These are phyloP conservation scores for Biston stratarius DNA, from an alignment of 2,888 invertebrate genomes.

Conservation along the genomic window DNA sequence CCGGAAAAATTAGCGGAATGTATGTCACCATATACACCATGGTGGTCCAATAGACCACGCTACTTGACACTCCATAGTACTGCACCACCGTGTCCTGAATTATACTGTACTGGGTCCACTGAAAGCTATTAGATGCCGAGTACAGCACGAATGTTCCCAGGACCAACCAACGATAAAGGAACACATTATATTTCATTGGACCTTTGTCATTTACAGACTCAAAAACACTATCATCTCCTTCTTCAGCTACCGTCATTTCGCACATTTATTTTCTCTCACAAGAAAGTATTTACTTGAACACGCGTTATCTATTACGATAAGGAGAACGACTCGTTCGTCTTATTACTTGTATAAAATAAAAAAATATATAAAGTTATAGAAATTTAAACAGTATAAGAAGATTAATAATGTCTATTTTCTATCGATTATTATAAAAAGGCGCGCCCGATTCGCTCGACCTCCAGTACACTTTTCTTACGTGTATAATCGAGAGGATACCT, in stretches of 20 bases:
- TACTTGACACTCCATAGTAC: slow-evolving; percentile 91
- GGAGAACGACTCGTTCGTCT: too few species aligned
- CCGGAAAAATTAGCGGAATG: slow-evolving; percentile 1
- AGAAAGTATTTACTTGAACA: too few species aligned
- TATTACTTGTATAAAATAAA: too few species aligned
- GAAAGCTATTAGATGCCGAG: slow-evolving; percentile 96
- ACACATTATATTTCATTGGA: neutral
- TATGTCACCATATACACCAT: slow-evolving; percentile 95
- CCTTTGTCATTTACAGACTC: neutral
- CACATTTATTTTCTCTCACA: neutral
- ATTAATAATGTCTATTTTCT: too few species aligned
- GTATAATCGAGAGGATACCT: neutral
- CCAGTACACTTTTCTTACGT: neutral
- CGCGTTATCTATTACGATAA: too few species aligned
- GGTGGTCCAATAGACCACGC: slow-evolving; percentile 97
- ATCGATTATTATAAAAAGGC: neutral
- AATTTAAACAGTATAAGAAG: too few species aligned
- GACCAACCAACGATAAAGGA: slow-evolving; percentile 1
- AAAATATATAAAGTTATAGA: too few species aligned
- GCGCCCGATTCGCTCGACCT: neutral
- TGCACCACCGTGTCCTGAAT: slow-evolving; percentile 93
- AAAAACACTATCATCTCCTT: neutral
- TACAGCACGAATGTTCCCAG: slow-evolving; percentile 92
- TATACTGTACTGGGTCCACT: slow-evolving; percentile 99
- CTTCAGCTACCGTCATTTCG: neutral